A percentile compares a stretch with the other conserved stretches of the same genome.
These are phyloP conservation scores for Bubo bubo DNA, from an alignment of 2,113 vertebrate species.

Conservation along the genomic window DNA sequence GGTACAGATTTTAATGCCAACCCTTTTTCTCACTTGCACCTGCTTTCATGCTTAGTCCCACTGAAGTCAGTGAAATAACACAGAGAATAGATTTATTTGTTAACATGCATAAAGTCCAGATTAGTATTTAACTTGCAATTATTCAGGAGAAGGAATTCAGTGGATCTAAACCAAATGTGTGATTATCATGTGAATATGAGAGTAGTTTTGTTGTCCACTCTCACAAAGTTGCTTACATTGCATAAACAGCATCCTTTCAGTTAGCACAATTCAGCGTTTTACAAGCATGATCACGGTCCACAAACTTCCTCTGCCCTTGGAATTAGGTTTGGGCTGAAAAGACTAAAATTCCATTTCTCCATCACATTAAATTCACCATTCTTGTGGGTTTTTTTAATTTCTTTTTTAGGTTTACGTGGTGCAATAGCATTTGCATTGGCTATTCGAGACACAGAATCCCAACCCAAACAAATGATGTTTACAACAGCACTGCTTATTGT, in stretches of 20 bases:
- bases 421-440: conserved; percentile 84
- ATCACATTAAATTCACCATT: fast-evolving
- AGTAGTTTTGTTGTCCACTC: not conserved
- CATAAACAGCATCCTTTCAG: not conserved
- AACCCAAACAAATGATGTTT: conserved; percentile 80
- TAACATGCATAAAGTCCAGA: not conserved
- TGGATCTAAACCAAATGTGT: not conserved
- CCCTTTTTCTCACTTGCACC: not conserved
- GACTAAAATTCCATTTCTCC: not conserved
- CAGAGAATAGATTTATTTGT: not conserved
- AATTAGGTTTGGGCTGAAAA: not conserved
- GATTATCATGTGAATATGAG: not conserved
- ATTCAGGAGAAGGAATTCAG: not conserved
- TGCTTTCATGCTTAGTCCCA: not conserved
- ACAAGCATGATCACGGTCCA: not conserved
- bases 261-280: not conserved
- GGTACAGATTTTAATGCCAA: not conserved
- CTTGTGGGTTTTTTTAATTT: not conserved
- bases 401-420: conserved; percentile 80
- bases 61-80: not conserved
- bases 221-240: not conserved
- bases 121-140: not conserved
- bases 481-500: conserved; percentile 82
- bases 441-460: conserved; percentile 73
- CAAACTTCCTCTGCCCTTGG: not conserved